phyloP scores from a whole-genome alignment of 2,888 invertebrate species.

The Cylloceria caligata region DNA sequence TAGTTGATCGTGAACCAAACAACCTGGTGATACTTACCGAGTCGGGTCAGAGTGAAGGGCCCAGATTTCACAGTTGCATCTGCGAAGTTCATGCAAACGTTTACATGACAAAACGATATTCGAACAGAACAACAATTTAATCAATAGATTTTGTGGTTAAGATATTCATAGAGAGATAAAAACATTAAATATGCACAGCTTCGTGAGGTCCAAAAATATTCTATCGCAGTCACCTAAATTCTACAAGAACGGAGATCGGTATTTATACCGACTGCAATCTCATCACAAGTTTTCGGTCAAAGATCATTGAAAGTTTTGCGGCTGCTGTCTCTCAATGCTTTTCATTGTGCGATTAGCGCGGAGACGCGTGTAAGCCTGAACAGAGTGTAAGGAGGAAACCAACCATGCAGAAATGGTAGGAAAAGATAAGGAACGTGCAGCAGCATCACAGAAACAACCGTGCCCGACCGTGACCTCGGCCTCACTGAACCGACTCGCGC shows the following conservation, averaged over 20 bases:
- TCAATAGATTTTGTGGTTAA: too few species aligned
- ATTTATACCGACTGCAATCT: background rate
- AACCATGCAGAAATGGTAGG: background rate
- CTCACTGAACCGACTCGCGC: conserved; percentile 45
- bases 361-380: background rate
- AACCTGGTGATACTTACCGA: background rate
- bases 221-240: background rate
- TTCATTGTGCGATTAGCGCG: conserved; percentile 35
- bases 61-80: background rate
- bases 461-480: conserved; percentile 60
- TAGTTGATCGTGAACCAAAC: background rate
- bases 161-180: background rate
- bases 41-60: background rate
- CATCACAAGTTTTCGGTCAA: conserved; percentile 31
- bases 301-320: conserved; percentile 31
- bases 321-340: conserved; percentile 8
- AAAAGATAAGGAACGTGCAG: background rate
- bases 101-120: background rate
- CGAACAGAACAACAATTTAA: background rate
- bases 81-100: background rate
- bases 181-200: too few species aligned
- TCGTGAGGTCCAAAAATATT: background rate
- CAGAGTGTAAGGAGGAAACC: conserved; percentile 7
- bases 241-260: background rate
- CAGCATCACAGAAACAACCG: conserved; percentile 49